Conservation (phyloP, 2,888 invertebrate species). For the Corbicula japonica region DNA sequence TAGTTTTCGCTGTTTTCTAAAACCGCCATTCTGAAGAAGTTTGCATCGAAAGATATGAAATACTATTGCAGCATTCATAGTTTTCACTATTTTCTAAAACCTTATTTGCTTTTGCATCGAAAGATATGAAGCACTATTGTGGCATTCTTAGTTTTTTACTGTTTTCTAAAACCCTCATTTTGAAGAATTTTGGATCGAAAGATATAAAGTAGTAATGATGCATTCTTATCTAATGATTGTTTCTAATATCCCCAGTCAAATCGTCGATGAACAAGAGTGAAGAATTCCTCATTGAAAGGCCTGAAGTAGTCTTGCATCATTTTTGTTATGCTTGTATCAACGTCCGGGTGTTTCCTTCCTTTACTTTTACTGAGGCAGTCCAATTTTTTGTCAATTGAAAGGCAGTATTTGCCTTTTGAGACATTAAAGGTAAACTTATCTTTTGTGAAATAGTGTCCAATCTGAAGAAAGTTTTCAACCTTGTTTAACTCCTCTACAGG, state of each 20-base stretch:
- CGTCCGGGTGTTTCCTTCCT: neutral
- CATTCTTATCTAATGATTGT: too few relatives aligned
- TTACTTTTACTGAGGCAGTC: neutral
- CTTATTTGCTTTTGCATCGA: too few relatives aligned
- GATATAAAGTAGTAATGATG: too few relatives aligned
- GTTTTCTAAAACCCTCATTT: too few relatives aligned
- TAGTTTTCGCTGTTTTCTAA: too few relatives aligned
- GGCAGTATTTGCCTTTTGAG: neutral
- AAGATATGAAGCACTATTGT: too few relatives aligned
- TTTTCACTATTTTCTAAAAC: too few relatives aligned
- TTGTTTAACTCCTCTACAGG: neutral
- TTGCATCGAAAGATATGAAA: too few relatives aligned
- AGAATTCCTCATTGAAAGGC: neutral
- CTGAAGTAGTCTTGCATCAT: neutral
- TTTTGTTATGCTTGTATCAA: neutral
- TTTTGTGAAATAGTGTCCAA: neutral
- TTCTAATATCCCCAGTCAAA: slow-evolving; percentile 4
- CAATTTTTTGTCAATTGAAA: neutral
- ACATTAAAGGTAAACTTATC: neutral
- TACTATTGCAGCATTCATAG: too few relatives aligned
- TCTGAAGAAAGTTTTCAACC: neutral
- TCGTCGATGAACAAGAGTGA: neutral
- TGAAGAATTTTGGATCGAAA: too few relatives aligned
- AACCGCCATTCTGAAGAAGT: too few relatives aligned
- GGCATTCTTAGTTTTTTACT: too few relatives aligned